Conservation (phyloP, 2,113 vertebrate species). For the Cyprinodon variegatus region DNA sequence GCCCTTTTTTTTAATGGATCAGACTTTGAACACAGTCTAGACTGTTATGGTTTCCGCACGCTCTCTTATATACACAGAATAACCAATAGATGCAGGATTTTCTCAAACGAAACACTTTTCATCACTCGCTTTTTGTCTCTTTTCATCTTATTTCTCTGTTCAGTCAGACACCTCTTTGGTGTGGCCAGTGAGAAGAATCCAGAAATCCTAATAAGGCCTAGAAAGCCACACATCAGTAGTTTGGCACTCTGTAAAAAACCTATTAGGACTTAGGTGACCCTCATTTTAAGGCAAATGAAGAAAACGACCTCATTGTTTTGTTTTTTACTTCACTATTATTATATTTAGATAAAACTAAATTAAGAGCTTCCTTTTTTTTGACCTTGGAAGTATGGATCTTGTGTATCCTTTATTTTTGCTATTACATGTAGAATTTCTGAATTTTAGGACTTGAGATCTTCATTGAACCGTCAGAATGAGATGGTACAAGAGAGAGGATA, state of each 20-base stretch:
- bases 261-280: slow-evolving; percentile 53
- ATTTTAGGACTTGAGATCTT: slow-evolving; percentile 21
- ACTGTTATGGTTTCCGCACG: slow-evolving; percentile 44
- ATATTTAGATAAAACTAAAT: not conserved
- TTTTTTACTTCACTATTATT: not conserved
- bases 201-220: slow-evolving; percentile 54
- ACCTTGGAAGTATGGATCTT: too few species aligned
- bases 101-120: too few species aligned
- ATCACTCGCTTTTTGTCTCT: slow-evolving; percentile 24
- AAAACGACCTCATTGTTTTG: slow-evolving; percentile 5
- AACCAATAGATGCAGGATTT: too few species aligned
- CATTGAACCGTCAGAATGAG: slow-evolving; percentile 49
- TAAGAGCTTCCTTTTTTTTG: too few species aligned
- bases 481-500: slow-evolving; percentile 46
- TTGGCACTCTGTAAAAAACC: slow-evolving; percentile 56
- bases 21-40: slow-evolving; percentile 50
- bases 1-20: slow-evolving; percentile 22
- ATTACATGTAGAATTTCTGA: slow-evolving; percentile 30
- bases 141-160: slow-evolving; percentile 37
- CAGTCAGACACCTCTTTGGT: slow-evolving; percentile 49
- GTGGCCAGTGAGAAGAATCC: slow-evolving; percentile 45
- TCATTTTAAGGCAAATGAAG: slow-evolving; percentile 31
- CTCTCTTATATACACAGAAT: too few species aligned
- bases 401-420: not conserved
- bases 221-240: slow-evolving; percentile 57